phyloP scores from a whole-genome alignment of 2,888 invertebrate species.

The Ecliptopera silaceata region DNA sequence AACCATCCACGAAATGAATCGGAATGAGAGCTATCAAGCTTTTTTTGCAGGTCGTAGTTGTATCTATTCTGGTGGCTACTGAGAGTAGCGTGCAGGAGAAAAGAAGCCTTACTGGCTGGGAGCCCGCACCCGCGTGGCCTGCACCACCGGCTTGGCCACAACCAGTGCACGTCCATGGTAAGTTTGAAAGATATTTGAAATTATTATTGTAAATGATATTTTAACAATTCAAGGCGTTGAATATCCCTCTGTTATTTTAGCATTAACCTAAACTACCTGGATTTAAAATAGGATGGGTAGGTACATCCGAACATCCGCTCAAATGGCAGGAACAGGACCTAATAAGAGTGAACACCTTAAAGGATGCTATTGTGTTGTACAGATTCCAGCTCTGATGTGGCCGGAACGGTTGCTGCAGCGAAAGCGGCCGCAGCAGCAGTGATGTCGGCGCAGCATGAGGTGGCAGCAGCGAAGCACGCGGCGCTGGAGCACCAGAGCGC shows the following conservation, averaged over 20 bases:
- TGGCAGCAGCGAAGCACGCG: constrained; percentile 88
- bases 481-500: constrained; percentile 88
- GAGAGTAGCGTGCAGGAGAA: constrained; percentile 54
- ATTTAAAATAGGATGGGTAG: neutral
- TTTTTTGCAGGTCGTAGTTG: constrained; percentile 39
- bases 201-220: too few species aligned
- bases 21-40: neutral
- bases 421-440: constrained; percentile 89
- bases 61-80: constrained; percentile 41
- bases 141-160: constrained; percentile 43
- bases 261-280: too few species aligned
- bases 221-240: too few species aligned
- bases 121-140: constrained; percentile 43
- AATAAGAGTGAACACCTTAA: too few species aligned
- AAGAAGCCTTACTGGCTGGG: constrained; percentile 55
- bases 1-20: too few species aligned
- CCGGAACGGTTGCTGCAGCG: constrained; percentile 88
- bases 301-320: too few species aligned
- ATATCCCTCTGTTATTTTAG: too few species aligned
- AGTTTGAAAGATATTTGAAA: too few species aligned
- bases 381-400: constrained; percentile 86
- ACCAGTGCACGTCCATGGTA: constrained; percentile 45
- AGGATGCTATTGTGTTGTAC: constrained; percentile 7
- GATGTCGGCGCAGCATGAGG: constrained; percentile 87
- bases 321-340: too few species aligned